Conservation (phyloP, 2,888 invertebrate genomes). For the Ochlodes sylvanus region DNA sequence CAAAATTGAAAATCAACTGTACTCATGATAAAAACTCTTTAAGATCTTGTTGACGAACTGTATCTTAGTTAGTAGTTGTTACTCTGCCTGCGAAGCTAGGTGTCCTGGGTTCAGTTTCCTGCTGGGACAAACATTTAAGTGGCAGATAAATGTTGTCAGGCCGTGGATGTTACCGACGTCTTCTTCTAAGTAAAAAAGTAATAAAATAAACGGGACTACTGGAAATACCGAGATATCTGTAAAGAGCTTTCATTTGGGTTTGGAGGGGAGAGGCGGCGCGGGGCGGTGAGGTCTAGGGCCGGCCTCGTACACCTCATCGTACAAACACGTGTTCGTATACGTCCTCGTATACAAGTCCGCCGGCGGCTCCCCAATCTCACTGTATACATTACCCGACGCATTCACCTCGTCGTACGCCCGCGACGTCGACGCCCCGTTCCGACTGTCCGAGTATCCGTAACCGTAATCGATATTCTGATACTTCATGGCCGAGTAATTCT, state of each 20-base stretch:
- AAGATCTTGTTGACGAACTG: no score
- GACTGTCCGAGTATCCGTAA: slow-evolving; percentile 50
- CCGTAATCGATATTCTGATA: slow-evolving; percentile 71
- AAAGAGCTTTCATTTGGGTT: slow-evolving; percentile 54
- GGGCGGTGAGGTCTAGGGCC: slow-evolving; percentile 85
- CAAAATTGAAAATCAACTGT: no score
- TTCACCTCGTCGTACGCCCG: slow-evolving; percentile 70
- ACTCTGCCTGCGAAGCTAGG: no score
- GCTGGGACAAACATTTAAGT: no score
- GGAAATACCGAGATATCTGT: no score
- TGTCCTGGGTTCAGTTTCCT: no score
- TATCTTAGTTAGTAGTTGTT: no score
- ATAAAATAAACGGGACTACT: no score
- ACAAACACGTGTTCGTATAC: slow-evolving; percentile 62
- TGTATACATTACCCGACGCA: slow-evolving; percentile 72
- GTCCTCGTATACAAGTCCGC: slow-evolving; percentile 44
- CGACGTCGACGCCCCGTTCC: slow-evolving; percentile 49
- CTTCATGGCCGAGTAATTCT: slow-evolving; percentile 74
- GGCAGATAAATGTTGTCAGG: no score
- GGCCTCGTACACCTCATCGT: slow-evolving; percentile 73
- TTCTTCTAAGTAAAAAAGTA: no score
- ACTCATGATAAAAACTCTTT: no score
- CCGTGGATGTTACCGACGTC: no score
- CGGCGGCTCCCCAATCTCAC: slow-evolving; percentile 65
- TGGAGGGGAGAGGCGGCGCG: slow-evolving; percentile 83